A percentile compares a stretch with the other conserved stretches of the same genome.
These are phyloP conservation scores for Cephalopterus ornatus DNA, from an alignment of 2,113 vertebrate species.

Conservation along the genomic window DNA sequence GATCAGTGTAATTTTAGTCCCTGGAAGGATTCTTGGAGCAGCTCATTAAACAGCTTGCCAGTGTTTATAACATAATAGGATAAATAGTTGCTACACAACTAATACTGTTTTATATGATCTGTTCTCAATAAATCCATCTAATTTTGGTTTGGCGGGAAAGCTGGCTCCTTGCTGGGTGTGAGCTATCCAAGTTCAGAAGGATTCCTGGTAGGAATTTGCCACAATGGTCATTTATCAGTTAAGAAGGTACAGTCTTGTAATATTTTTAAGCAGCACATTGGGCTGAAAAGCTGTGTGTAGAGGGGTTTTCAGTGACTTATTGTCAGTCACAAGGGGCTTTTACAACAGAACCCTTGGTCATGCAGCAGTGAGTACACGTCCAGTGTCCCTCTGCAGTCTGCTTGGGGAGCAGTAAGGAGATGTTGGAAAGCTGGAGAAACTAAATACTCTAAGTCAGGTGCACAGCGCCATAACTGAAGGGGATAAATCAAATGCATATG, in stretches of 20 bases:
- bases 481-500: too few species aligned
- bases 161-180: not conserved
- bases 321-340: not conserved
- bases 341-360: not conserved
- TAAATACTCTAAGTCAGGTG: not conserved
- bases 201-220: not conserved
- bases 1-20: not conserved
- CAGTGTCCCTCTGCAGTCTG: not conserved
- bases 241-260: not conserved
- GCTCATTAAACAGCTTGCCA: not conserved
- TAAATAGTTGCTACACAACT: not conserved
- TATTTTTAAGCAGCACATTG: not conserved
- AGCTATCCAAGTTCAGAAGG: not conserved
- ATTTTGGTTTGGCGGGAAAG: not conserved
- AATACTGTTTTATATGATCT: not conserved
- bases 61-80: not conserved
- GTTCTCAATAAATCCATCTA: not conserved
- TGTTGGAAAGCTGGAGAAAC: not conserved
- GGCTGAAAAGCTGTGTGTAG: not conserved
- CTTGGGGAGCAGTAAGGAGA: not conserved
- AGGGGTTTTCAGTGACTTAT: not conserved
- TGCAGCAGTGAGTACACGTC: not conserved
- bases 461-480: not conserved
- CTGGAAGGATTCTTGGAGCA: not conserved
- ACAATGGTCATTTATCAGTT: not conserved